A percentile compares a stretch with the other conserved stretches of the same genome.
Conservation (phyloP, 2,113 vertebrate species). For the Otis tarda region DNA sequence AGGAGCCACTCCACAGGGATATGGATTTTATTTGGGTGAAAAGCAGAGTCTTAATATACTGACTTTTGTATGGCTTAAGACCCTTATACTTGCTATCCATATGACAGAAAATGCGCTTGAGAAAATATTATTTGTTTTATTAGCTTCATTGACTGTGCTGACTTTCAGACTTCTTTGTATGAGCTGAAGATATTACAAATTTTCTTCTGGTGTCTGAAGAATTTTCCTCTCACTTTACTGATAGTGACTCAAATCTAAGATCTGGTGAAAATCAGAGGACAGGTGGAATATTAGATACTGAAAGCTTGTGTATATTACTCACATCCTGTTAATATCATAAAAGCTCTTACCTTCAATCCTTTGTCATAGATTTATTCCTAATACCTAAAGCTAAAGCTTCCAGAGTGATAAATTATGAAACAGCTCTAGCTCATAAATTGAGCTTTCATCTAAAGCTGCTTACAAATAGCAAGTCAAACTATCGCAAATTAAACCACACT, state of each 20-base stretch:
- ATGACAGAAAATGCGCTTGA: background rate
- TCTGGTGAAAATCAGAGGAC: background rate
- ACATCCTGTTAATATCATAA: conserved; percentile 1
- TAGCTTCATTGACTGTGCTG: background rate
- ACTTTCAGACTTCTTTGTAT: background rate
- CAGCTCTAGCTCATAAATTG: background rate
- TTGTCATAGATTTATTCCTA: background rate
- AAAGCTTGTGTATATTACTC: background rate
- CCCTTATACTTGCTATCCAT: background rate
- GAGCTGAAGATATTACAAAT: background rate
- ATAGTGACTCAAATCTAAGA: background rate
- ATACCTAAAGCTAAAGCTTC: background rate
- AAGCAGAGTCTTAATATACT: background rate
- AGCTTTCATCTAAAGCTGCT: background rate
- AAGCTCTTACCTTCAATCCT: conserved; percentile 9
- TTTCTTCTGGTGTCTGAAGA: background rate
- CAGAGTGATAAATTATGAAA: conserved; percentile 20
- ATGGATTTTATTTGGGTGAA: background rate
- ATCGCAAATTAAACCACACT: background rate
- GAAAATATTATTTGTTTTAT: background rate
- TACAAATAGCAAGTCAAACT: background rate
- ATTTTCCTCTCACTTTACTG: background rate
- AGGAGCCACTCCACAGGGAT: background rate
- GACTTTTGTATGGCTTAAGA: background rate
- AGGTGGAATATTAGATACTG: background rate